Conservation (phyloP, 2,113 vertebrate genomes). For the Equus przewalskii region DNA sequence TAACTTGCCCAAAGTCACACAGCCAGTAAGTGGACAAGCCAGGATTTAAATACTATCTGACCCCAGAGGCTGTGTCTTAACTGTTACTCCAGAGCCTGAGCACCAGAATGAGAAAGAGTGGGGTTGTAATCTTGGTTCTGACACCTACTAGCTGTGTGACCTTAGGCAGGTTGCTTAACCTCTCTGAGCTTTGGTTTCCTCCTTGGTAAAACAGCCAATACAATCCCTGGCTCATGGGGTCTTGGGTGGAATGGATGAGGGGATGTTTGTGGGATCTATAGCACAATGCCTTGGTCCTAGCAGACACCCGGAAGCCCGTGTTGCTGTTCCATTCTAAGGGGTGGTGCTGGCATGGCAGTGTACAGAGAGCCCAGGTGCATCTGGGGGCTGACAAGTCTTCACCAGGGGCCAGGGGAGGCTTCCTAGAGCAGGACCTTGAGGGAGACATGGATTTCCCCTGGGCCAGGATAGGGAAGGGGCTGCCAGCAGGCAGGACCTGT, state of each 20-base stretch:
- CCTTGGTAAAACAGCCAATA: not conserved
- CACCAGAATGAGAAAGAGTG: not conserved
- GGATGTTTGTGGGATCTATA: not conserved
- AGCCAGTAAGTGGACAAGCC: not conserved
- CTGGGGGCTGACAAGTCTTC: not conserved
- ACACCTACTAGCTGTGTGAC: not conserved
- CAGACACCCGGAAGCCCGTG: not conserved
- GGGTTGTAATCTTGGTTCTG: not conserved
- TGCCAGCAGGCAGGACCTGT: not conserved
- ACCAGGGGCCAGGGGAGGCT: not conserved
- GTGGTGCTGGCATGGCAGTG: accelerated
- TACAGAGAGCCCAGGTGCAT: not conserved
- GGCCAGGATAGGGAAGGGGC: not conserved
- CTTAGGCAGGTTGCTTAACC: not conserved
- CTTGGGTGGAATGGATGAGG: not conserved
- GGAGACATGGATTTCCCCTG: not conserved
- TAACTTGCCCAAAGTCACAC: not conserved
- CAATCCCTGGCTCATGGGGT: not conserved
- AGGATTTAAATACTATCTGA: not conserved
- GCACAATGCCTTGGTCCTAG: not conserved
- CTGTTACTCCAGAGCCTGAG: not conserved
- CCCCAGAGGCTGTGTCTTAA: not conserved
- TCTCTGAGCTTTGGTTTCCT: conserved; percentile 17
- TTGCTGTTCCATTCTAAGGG: not conserved
- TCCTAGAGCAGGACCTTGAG: not conserved